Base-by-base conservation (phyloP, 2,797 vertebrate species). In the Coregonus suidteri region DNA sequence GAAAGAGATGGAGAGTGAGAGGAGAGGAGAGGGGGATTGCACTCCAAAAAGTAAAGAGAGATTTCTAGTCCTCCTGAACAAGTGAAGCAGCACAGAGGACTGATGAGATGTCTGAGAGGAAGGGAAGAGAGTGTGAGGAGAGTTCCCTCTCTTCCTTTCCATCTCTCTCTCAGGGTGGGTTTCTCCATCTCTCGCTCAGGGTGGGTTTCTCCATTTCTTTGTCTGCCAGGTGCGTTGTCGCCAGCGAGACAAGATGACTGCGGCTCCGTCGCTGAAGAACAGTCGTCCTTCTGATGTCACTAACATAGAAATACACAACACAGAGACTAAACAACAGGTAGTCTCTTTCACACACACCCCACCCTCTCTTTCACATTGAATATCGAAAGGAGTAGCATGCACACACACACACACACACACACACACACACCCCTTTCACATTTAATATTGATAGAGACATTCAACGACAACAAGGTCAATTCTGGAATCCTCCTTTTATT, bases 401-500 rank as follows among this genome's bases (percentile, higher is more conserved):
- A 77, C 76, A 76, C 77, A 47, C 41, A 73, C 80, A 4, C 35
- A 6, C 68, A 6, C 7, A n/a, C 68, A 47, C 37, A 20, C 18
- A 20, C 68, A 47, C 37, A 11, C 68, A 11, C 25, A 25, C 25
- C 25, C 4, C 80, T 41, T 76, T 80, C 69, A 71, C 41, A 71
- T 30, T 15, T 52, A 16, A 87, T 87, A 87, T 85, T 87, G 67
- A 88, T 77, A 56, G 31, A 59, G 73, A 85, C n/a, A n/a, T 73
- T 82, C 73, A 83, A 82, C 81, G 77, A 77, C 56, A 59, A 18
- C 56, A 56, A 47, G 9, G 41, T 47, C 31, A 76, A 54, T 86
- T 87, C 34, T 71, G 76, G 82, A 73, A 73, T 84, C 0, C 30
- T 82, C 87, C 54, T 85, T 91, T 92, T 90, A 89, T 92, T 92